Conservation (phyloP, 2,113 vertebrate species). For the Pelvicachromis taeniatus region DNA sequence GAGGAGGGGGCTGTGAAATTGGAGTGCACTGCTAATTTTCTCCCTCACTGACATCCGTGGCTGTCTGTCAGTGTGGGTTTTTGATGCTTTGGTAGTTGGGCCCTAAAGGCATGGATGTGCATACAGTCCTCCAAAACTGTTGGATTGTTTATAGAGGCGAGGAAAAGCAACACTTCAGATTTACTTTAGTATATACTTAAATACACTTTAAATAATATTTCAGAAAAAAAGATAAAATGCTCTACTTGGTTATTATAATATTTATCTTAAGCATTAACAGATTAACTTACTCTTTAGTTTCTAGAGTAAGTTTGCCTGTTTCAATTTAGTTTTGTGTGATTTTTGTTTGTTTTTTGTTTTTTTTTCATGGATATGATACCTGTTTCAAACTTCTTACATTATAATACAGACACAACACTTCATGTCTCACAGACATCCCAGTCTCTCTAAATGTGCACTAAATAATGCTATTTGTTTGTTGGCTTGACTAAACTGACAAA, state of each 20-base stretch:
- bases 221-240: neutral
- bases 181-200: neutral
- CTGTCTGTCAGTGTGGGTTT: conserved; percentile 37
- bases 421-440: neutral
- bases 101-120: neutral
- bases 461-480: neutral
- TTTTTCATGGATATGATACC: neutral
- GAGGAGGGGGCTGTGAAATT: conserved; percentile 46
- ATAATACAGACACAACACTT: neutral
- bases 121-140: neutral
- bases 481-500: neutral
- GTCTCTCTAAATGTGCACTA: neutral
- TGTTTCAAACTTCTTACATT: neutral
- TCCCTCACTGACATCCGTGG: conserved; percentile 22
- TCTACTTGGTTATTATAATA: neutral
- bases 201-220: neutral
- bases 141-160: neutral
- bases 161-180: neutral
- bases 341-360: neutral
- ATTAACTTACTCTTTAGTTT: neutral
- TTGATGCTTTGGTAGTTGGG: conserved; percentile 32
- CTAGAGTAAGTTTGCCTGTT: neutral
- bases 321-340: neutral
- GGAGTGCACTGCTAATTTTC: conserved; percentile 25
- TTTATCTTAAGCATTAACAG: neutral